Evolutionary conservation across 2,888 invertebrate species (phyloP).

Genomic region (Glyphotaelius pellucidus): DNA sequence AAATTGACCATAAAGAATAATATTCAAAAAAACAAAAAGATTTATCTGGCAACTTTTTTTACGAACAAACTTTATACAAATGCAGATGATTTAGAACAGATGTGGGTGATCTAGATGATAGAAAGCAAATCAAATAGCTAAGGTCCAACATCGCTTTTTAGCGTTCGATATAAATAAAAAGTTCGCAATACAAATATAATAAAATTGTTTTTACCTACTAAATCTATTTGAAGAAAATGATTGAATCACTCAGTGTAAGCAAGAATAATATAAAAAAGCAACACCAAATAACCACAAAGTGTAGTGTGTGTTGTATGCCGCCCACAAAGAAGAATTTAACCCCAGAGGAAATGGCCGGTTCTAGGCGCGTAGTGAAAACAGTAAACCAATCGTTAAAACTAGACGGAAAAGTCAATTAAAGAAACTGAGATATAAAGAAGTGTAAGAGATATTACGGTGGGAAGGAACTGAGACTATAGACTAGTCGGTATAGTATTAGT

Average conservation of each 20-base stretch:
- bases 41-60: neutral
- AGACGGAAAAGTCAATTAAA: slow-evolving; percentile 50
- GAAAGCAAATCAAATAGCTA: neutral
- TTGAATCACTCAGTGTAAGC: neutral
- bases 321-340: neutral
- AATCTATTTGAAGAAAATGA: neutral
- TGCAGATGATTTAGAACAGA: neutral
- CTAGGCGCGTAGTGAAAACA: slow-evolving; percentile 39
- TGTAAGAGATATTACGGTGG: neutral
- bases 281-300: neutral
- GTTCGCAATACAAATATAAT: neutral
- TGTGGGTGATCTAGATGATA: neutral
- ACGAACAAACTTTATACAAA: neutral
- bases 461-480: neutral
- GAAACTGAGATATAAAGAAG: slow-evolving; percentile 35
- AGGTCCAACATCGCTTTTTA: neutral
- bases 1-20: slow-evolving; percentile 12
- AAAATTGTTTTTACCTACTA: neutral
- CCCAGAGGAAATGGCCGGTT: slow-evolving; percentile 4
- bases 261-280: neutral
- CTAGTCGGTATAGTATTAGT: neutral
- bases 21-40: neutral
- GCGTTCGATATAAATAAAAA: neutral
- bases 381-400: slow-evolving; percentile 44
- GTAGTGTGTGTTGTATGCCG: neutral